Evolutionary conservation across 2,888 invertebrate genomes (phyloP).

Genomic region (Agonopterix alstromeriana): DNA sequence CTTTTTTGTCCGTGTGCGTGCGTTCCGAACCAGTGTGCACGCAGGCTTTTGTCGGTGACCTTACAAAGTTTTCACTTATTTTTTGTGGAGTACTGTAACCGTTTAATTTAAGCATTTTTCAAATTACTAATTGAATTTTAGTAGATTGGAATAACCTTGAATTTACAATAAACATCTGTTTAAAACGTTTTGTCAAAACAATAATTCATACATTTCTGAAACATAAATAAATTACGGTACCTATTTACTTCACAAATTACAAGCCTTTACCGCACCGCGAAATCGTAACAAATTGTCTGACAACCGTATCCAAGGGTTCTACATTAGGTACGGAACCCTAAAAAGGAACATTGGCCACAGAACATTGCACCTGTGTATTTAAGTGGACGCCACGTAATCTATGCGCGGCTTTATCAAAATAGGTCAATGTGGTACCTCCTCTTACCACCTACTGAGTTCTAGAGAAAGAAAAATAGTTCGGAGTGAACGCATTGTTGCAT

Average conservation of each 20-base stretch:
- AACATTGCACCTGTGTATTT: constrained; percentile 23
- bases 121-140: neutral
- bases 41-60: constrained; percentile 62
- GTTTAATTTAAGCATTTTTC: neutral
- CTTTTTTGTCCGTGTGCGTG: constrained; percentile 68
- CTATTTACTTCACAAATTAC: neutral
- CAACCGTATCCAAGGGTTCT: constrained; percentile 1
- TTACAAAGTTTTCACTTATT: constrained; percentile 63
- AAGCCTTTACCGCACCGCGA: neutral
- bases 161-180: neutral
- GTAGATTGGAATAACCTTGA: neutral
- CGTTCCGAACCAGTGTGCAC: constrained; percentile 48
- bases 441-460: constrained; percentile 6
- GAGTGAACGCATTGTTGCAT: neutral
- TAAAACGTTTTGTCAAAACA: neutral
- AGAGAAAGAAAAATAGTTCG: too few species aligned
- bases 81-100: neutral
- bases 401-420: constrained; percentile 68
- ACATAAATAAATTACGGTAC: neutral
- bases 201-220: neutral
- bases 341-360: constrained; percentile 16
- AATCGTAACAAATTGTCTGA: neutral
- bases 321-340: neutral
- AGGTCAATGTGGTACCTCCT: constrained; percentile 64
- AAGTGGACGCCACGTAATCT: constrained; percentile 58